Percentiles rank a stretch among this genome's conserved stretches.
Evolutionary conservation across 2,888 invertebrate species (phyloP).

Genomic region (Dilophus febrilis): DNA sequence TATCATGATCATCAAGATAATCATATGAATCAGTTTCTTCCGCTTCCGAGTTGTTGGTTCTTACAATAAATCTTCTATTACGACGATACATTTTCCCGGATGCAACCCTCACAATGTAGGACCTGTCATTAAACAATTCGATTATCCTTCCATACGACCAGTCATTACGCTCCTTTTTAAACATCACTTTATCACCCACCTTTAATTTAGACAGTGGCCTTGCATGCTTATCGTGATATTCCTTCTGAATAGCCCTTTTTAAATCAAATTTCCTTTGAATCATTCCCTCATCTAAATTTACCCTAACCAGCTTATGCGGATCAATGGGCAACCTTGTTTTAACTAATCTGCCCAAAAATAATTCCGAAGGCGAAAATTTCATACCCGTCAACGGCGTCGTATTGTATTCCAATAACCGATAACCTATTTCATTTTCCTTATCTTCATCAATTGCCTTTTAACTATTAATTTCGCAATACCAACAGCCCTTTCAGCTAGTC

Average conservation of each 20-base stretch:
- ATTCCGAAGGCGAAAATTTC: slow-evolving; percentile 7
- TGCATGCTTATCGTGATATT: slow-evolving; percentile 9
- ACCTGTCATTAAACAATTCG: slow-evolving; percentile 8
- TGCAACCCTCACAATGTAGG: slow-evolving; percentile 9
- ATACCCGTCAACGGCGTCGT: slow-evolving; percentile 9
- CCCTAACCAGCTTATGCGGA: slow-evolving; percentile 6
- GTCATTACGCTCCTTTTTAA: slow-evolving; percentile 10
- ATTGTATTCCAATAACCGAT: slow-evolving; percentile 12
- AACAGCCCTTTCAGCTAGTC: slow-evolving; percentile 11
- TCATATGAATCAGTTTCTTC: too few species aligned
- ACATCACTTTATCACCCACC: slow-evolving; percentile 9
- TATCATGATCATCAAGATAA: too few species aligned
- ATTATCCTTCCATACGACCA: slow-evolving; percentile 10
- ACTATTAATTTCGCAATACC: slow-evolving; percentile 11
- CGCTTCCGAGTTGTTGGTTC: too few species aligned
- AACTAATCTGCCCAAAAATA: slow-evolving; percentile 9
- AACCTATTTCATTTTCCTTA: slow-evolving; percentile 8
- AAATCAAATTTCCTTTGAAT: slow-evolving; percentile 8
- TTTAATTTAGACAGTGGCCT: slow-evolving; percentile 8
- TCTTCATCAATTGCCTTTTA: slow-evolving; percentile 9
- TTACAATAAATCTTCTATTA: slow-evolving; percentile 7
- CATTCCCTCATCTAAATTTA: slow-evolving; percentile 4
- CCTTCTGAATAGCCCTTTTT: slow-evolving; percentile 10
- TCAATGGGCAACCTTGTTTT: slow-evolving; percentile 9
- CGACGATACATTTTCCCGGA: slow-evolving; percentile 8